Conservation (phyloP, 2,113 vertebrate genomes). For the Eclectus roratus region DNA sequence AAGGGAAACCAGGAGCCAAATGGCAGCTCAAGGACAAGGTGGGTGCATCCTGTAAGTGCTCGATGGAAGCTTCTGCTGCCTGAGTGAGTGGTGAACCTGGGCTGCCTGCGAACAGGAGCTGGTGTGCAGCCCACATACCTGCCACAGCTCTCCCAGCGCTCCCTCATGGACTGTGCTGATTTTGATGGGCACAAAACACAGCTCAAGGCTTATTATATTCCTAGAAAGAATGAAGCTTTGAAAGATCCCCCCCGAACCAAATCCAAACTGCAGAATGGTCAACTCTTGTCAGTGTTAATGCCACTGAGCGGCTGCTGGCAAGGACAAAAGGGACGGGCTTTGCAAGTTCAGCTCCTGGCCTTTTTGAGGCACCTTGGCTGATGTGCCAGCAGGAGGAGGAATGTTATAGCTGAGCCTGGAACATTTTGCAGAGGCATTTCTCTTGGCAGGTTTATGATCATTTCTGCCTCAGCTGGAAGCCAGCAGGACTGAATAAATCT, state of each 20-base stretch:
- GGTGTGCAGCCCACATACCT: neutral
- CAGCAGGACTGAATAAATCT: conserved; percentile 51
- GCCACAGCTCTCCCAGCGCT: neutral
- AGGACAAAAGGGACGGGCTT: neutral
- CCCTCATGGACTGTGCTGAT: neutral
- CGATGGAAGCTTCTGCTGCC: neutral
- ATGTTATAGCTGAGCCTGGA: neutral
- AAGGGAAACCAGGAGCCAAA: neutral
- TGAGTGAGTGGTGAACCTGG: fast-evolving
- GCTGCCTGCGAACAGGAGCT: neutral
- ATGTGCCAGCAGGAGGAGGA: neutral
- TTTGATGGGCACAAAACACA: neutral
- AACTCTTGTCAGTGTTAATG: neutral
- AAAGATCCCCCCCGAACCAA: neutral
- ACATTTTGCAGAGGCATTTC: conserved; percentile 4
- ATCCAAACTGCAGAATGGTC: neutral
- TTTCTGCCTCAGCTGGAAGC: conserved; percentile 34
- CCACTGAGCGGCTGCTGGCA: neutral
- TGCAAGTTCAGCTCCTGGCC: neutral
- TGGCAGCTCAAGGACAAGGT: fast-evolving
- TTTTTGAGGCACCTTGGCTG: neutral
- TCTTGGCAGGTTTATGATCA: conserved; percentile 40
- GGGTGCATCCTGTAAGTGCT: neutral
- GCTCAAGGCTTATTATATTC: neutral
- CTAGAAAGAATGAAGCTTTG: neutral